Base-by-base conservation (phyloP, 2,888 invertebrate genomes). In the Osmoderma eremita region DNA sequence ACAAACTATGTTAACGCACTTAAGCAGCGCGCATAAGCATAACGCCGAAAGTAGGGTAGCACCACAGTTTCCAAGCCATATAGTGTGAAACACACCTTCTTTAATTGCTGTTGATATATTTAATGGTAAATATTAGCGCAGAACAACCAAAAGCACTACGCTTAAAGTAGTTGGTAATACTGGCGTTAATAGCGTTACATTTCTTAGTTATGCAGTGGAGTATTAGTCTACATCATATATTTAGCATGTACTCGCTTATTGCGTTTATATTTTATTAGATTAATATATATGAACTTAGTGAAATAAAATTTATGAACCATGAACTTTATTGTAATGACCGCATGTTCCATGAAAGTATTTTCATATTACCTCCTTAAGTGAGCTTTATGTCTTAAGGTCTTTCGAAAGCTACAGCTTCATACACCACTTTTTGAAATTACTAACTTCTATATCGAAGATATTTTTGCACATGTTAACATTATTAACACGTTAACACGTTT, bases 141-240 rank as follows among this genome's bases (percentile, higher is more conserved):
- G 22, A 22, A 42, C 56, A 56, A 41, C 56, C 20, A 42, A 56
- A 56, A 22, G 56, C 56, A 56, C 56, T 56, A 41, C 20, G 24
- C 24, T 41, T 22, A 22, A 39, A 56, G 41, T 41, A 56, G 20
- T 22, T 20, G 22, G 56, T 42, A 56, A 24, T 12, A 42, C 13
- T 41, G 22, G 4, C 22, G 18, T 41, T 56, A 39, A 41, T 56
- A 22, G 39, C 13, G 22, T 41, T 39, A 39, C 39, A 39, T 13
- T 15, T 56, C 22, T 56, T 56, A 41, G 56, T 42, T 56, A 56
- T 13, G 30, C 24, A 13, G 4, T 24, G 30, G 12, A 18, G 48
- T 10, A 48, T 6, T 18, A 48, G 12, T 8, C 10, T 13, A 17
- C 12, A 42, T 42, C n/a, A 42, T 12, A 15, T 13, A 42, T 13